Base-by-base conservation (phyloP, 2,797 vertebrate genomes). In the Poecilia picta region DNA sequence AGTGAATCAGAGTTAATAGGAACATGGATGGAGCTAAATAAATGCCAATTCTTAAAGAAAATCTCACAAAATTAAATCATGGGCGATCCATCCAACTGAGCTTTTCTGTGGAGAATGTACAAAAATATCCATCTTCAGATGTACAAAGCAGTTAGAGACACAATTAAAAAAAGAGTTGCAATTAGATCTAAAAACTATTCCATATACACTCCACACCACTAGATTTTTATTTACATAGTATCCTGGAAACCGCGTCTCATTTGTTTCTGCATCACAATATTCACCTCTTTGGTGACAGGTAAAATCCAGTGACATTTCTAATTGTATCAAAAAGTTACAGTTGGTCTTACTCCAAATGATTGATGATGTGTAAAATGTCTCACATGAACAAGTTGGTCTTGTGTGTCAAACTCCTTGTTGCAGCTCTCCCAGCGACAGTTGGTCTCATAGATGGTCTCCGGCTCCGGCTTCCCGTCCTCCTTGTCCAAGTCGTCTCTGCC, bases 331-430 rank as follows among this genome's bases (percentile, higher is more conserved):
- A 66, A 66, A 41, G 33, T 5, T 68, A 23, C 36, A 16, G 4
- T n/a, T 15, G n/a, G 25, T 62, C 33, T 41, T 53, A 39, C 25
- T 36, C 25, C 15, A 53, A 4, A 3, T 53, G 62, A 33, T 0
- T 68, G 41, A 68, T 74, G 47, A 31, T 31, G 57, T 74, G 4
- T 66, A 23, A 62, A 45, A 47, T 55, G n/a, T 45, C 97, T 98
- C 95, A 99, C 98, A 12, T 99, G 98, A 87, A 99, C 98, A 39
- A 99, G 96, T 89, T 99, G 98, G 83, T 99, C 98, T 92, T 99
- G 98, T 0, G 98, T 99, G 83, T 99, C 98, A 4, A 99, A 99
- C 81, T 99, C 98, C 88, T 98, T 98, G 93, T 92, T 97, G 89
- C 98, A 99, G 85, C 96, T 97, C 5, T 99, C 98, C 98, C 98